Evolutionary conservation across 2,888 invertebrate genomes (phyloP), one percentile per base, ranked within the genome.

Genomic region (Zaprionus obscuricornis): DNA sequence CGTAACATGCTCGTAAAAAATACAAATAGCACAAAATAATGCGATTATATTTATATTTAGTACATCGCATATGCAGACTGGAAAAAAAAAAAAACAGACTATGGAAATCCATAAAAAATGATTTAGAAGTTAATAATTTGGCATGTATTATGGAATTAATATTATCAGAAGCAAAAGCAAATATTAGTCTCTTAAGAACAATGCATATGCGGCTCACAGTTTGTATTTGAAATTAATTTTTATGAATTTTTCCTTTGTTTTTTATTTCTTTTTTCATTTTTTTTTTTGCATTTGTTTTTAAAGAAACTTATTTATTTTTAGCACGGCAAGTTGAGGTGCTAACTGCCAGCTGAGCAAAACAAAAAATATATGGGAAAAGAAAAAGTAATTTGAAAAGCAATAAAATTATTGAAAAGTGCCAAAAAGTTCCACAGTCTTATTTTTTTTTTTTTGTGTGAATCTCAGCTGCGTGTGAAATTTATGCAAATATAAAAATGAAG

Each of bases 271-370:
- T 5, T 22, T 22, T 22, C 4, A 22, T 4, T 22, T 22, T 34
- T 36, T 17, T 17, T 29, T n/a, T 29, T 6, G 29, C 2, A 13
- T 11, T 31, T 43, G 8, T 18, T 8, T 26, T 13, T 16, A 8
- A 7, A 45, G 20, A 33, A n/a, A 22, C 3, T 22, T 22, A 18
- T 16, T 33, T 39, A 39, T 39, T 39, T 39, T 29, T 29, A 39
- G 37, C n/a, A 5, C 16, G 27, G 16, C 16, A 31, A 22, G 14
- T 31, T 10, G 18, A 39, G 37, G 29, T 37, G 37, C 37, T 27
- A 37, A 37, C n/a, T 27, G 34, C 26, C 10, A 8, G n/a, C n/a
- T n/a, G n/a, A n/a, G n/a, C n/a, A n/a, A n/a, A n/a, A n/a, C n/a
- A n/a, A n/a, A n/a, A n/a, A n/a, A n/a, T n/a, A n/a, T n/a, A n/a